Evolutionary conservation across 2,797 vertebrate genomes (phyloP), one percentile per base, ranked within the genome.

Genomic region (Gastrophryne carolinensis): DNA sequence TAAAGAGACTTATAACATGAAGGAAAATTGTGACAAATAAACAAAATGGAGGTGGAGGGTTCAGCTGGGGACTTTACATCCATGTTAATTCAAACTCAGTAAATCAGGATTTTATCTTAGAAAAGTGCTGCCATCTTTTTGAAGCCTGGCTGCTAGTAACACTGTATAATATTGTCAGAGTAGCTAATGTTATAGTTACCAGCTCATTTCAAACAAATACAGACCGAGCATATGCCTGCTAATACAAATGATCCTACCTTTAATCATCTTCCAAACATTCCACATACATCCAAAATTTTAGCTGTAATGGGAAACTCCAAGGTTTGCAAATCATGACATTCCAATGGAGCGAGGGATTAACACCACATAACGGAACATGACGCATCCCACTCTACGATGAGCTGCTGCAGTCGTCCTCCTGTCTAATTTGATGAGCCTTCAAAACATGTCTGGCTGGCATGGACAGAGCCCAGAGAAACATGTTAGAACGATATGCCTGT

Each of bases 261-360:
- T 39, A 57, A 69, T 68, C 21, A 68, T 54, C 56, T 68, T 68
- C 65, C 65, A 69, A 69, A 56, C 41, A 56, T 15, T 29, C 32
- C 19, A 56, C 53, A 57, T 69, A 41, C 35, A 69, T 69, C 17
- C 50, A 56, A 35, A n/a, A n/a, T 21, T 67, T 67, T 10, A 68
- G 23, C 23, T 7, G 10, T 35, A 53, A 54, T 17, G 50, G 41
- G 15, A 54, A 54, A 68, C 23, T 29, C 26, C 52, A 39, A 57
- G 66, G 66, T 57, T 69, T 69, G 56, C 52, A 57, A 69, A 41
- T 69, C 66, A 69, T 69, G 66, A 69, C 66, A 69, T 69, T 69
- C 52, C 66, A 41, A 17, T 13, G 66, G 66, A 69, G 35, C 35
- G 13, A 15, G 15, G 66, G 66, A 69, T 69, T 69, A 69, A 44